These are phyloP conservation scores for Styela clava DNA, from an alignment of 23 tunicate species.

Conservation along the genomic window DNA sequence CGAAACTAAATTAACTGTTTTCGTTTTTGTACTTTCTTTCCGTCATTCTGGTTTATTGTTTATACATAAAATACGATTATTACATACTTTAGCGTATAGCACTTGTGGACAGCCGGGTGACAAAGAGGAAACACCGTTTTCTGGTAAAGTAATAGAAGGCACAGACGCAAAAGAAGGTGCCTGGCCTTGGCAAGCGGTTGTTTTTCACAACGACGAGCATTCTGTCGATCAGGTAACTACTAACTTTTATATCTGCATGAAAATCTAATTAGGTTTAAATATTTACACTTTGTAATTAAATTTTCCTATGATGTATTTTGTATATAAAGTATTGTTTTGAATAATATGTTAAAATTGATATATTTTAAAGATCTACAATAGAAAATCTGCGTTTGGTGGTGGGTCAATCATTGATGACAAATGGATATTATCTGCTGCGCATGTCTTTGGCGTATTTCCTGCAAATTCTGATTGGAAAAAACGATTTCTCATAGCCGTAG, in stretches of 20 bases:
- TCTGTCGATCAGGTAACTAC: constrained; percentile 1
- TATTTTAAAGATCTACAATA: constrained; percentile 19
- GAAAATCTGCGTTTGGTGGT: constrained; percentile 16
- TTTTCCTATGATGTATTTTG: too few relatives aligned
- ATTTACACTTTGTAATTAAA: too few relatives aligned
- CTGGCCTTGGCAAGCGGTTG: constrained; percentile 29
- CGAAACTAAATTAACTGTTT: too few relatives aligned
- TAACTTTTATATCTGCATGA: background rate
- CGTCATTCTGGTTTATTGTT: too few relatives aligned
- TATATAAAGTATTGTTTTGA: too few relatives aligned
- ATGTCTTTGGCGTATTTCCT: constrained; percentile 13
- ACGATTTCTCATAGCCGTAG: constrained; percentile 8
- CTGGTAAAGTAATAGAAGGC: constrained; percentile 22
- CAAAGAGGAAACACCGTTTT: background rate
- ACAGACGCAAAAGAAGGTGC: constrained; percentile 24
- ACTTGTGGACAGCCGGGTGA: constrained; percentile 22
- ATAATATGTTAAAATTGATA: too few relatives aligned
- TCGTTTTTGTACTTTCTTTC: too few relatives aligned
- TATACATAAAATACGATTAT: too few relatives aligned
- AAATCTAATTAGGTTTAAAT: background rate
- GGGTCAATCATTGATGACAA: constrained; percentile 24
- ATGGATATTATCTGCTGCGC: constrained; percentile 25
- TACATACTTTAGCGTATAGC: constrained; percentile 13
- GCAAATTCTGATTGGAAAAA: constrained; percentile 2
- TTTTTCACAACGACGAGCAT: constrained; percentile 6